Conservation (phyloP, 1,140 invertebrate genomes). For the Hormaphis cornu region DNA sequence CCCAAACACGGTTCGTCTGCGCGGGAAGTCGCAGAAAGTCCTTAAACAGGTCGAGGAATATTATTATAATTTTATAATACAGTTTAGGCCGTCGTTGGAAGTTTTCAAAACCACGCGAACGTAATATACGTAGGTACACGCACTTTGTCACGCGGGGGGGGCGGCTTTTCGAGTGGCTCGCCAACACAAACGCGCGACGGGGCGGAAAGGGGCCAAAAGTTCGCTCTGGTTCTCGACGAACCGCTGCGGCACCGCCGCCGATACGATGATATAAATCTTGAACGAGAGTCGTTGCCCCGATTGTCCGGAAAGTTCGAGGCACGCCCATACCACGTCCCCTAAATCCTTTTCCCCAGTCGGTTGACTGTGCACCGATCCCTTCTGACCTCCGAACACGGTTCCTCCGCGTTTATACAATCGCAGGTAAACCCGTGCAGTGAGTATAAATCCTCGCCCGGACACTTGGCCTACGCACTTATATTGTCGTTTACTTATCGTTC, state of each 20-base stretch:
- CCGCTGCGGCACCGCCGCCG: background rate
- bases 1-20: too few relatives aligned
- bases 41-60: too few relatives aligned
- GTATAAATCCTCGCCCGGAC: background rate
- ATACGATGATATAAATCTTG: conserved; percentile 15
- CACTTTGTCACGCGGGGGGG: background rate
- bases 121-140: too few relatives aligned
- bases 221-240: background rate
- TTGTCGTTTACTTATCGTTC: background rate
- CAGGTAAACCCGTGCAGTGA: too few relatives aligned
- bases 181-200: background rate
- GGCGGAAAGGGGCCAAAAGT: background rate
- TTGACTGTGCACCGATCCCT: background rate
- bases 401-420: too few relatives aligned
- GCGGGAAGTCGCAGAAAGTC: too few relatives aligned
- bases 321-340: background rate
- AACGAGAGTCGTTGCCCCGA: conserved; percentile 28
- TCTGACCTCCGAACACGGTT: too few relatives aligned
- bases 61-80: too few relatives aligned
- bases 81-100: too few relatives aligned
- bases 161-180: conserved; percentile 6
- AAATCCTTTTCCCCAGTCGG: conserved; percentile 5
- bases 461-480: background rate
- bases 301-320: conserved; percentile 9
- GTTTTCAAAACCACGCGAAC: too few relatives aligned